A percentile compares a stretch with the other conserved stretches of the same genome.
phyloP scores from a whole-genome alignment of 30 jellyfish, hydroid and myxozoan species.

The Aurelia aurita region DNA sequence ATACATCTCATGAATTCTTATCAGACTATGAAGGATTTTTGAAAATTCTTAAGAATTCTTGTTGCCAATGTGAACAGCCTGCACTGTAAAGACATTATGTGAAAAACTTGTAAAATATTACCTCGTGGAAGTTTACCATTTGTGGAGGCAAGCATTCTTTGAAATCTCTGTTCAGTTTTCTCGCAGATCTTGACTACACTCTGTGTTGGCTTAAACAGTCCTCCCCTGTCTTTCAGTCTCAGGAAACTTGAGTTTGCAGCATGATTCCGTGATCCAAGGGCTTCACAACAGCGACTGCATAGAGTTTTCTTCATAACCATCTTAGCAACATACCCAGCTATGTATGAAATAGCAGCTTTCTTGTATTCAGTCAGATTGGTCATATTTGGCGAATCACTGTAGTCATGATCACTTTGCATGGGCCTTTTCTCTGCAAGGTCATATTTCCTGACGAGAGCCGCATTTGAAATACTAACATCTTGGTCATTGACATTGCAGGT shows the following conservation, averaged over 20 bases:
- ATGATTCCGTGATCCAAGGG: constrained; percentile 8
- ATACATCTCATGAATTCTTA: no score
- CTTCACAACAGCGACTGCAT: constrained; percentile 12
- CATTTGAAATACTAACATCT: constrained; percentile 22
- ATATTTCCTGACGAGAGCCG: constrained; percentile 55
- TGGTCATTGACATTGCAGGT: constrained; percentile 37
- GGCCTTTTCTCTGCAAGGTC: constrained; percentile 30
- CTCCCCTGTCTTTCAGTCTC: constrained; percentile 71
- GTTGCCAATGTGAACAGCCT: no score
- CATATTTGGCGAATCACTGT: constrained; percentile 46
- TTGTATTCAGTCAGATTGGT: constrained; percentile 48
- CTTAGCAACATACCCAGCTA: constrained; percentile 67
- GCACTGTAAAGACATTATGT: no score
- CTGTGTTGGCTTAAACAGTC: constrained; percentile 61
- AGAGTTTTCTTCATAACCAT: constrained; percentile 19
- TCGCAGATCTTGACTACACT: constrained; percentile 62
- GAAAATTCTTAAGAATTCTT: no score
- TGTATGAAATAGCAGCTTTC: constrained; percentile 61
- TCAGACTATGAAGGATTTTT: no score
- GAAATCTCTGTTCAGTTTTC: constrained; percentile 48
- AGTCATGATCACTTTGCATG: constrained; percentile 51
- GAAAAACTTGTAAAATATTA: not conserved
- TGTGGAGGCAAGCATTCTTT: constrained; percentile 34
- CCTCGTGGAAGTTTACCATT: constrained; percentile 57
- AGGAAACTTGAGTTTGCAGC: constrained; percentile 27